phyloP scores from a whole-genome alignment of 2,113 vertebrate species.

The Tetrao urogallus region DNA sequence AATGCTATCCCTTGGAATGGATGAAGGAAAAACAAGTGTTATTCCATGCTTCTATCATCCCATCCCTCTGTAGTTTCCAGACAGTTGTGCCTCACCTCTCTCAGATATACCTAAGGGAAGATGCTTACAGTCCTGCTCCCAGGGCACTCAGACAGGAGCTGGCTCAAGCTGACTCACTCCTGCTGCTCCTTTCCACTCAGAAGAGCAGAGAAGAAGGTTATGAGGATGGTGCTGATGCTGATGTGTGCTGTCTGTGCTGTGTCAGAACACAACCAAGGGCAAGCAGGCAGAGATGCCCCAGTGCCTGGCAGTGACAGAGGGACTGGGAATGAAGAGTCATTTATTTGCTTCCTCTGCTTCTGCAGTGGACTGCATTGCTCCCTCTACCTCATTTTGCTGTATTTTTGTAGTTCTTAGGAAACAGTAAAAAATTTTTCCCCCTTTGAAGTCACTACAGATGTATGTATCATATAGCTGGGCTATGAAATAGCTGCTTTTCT shows the following conservation, averaged over 20 bases:
- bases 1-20: background rate
- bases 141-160: too few relatives aligned
- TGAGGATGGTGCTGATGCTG: background rate
- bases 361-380: background rate
- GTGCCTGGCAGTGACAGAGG: background rate
- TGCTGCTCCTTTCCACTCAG: background rate
- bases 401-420: background rate
- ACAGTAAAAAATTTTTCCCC: background rate
- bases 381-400: background rate
- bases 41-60: background rate
- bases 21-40: background rate
- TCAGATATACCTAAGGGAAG: background rate
- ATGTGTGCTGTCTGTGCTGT: fast-evolving
- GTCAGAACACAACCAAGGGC: background rate
- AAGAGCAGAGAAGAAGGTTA: background rate
- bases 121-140: background rate
- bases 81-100: background rate
- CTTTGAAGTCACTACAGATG: background rate
- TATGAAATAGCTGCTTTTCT: background rate
- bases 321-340: background rate
- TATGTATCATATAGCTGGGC: background rate
- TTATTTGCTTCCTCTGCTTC: background rate
- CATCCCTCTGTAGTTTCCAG: fast-evolving
- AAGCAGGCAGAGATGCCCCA: background rate
- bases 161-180: background rate